Evolutionary conservation across 2,888 invertebrate species (phyloP).

Genomic region (Gnatocerus cornutus): DNA sequence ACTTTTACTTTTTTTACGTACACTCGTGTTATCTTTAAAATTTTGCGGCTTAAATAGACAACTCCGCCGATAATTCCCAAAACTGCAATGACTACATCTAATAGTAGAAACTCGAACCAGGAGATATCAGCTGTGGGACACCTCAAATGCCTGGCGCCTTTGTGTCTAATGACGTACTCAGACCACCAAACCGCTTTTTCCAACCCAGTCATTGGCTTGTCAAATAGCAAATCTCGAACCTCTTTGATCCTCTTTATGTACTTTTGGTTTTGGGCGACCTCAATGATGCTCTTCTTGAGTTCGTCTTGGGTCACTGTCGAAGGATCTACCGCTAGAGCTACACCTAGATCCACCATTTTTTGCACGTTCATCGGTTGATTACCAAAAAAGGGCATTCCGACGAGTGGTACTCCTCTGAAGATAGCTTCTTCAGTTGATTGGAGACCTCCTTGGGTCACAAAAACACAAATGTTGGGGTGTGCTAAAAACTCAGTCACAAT

Average conservation of each 20-base stretch:
- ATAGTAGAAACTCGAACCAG: not conserved
- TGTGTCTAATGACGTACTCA: constrained; percentile 53
- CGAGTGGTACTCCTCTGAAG: constrained; percentile 30
- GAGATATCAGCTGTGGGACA: constrained; percentile 63
- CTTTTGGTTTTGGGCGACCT: constrained; percentile 26
- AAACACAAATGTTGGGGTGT: constrained; percentile 38
- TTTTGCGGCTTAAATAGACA: no score
- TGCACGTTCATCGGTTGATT: constrained; percentile 47
- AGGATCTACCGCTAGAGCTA: constrained; percentile 2
- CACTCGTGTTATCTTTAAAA: no score
- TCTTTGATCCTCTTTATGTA: constrained; percentile 52
- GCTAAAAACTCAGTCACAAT: constrained; percentile 16
- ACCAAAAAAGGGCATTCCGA: constrained; percentile 45
- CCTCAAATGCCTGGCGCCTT: constrained; percentile 71
- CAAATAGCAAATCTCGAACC: constrained; percentile 52
- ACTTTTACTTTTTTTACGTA: no score
- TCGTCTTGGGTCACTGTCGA: constrained; percentile 16
- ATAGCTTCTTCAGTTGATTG: constrained; percentile 43
- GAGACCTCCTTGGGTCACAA: constrained; percentile 10
- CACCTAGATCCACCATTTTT: constrained; percentile 31
- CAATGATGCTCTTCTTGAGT: constrained; percentile 33
- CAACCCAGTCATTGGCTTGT: constrained; percentile 53
- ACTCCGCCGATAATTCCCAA: not conserved
- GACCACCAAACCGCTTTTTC: constrained; percentile 62
- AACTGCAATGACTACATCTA: not conserved